phyloP scores from a whole-genome alignment of 2,113 vertebrate genomes.

The Galemys pyrenaicus region DNA sequence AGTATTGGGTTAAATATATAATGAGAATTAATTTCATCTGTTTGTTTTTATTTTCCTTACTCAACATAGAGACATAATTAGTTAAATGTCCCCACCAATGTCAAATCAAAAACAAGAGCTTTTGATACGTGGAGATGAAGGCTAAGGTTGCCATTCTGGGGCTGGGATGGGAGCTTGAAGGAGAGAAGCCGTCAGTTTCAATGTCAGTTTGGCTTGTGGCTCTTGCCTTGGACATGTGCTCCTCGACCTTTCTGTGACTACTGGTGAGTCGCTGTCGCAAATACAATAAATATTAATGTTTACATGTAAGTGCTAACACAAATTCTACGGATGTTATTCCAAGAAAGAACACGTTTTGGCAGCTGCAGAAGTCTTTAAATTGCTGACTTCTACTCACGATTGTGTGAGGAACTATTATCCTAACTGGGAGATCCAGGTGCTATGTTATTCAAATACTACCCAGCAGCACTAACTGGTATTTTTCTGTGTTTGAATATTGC shows the following conservation, averaged over 20 bases:
- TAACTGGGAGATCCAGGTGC: background rate
- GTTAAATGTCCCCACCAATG: background rate
- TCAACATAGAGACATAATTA: background rate
- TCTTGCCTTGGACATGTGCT: background rate
- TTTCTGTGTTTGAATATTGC: background rate
- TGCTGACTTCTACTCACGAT: background rate
- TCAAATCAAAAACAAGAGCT: background rate
- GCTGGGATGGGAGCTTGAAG: background rate
- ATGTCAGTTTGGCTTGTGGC: background rate
- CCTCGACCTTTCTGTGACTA: background rate
- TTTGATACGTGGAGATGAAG: background rate
- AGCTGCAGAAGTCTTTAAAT: background rate
- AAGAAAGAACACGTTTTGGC: background rate
- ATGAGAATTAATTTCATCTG: background rate
- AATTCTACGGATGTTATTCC: background rate
- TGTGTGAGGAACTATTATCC: background rate
- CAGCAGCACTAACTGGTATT: background rate
- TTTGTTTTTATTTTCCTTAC: slow-evolving; percentile 3
- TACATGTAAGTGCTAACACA: background rate
- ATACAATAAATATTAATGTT: background rate
- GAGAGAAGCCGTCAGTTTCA: background rate
- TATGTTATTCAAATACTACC: background rate
- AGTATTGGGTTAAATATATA: background rate
- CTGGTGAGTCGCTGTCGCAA: background rate
- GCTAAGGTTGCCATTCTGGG: background rate